Evolutionary conservation across 2,113 vertebrate genomes (phyloP).

Genomic region (Odobenus rosmarus): DNA sequence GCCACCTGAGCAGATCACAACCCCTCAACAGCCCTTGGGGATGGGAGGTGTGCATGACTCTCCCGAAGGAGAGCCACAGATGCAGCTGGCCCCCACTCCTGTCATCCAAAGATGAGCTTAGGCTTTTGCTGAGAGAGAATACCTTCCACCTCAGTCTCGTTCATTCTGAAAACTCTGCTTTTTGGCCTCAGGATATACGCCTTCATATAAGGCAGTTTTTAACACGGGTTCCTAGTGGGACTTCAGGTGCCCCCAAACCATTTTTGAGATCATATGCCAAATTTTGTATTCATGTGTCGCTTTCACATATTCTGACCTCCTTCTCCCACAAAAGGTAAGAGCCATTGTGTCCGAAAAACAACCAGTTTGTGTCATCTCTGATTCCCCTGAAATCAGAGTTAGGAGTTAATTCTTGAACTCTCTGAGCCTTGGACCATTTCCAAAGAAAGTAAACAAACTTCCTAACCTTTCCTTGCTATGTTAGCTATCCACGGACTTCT

Average conservation of each 20-base stretch:
- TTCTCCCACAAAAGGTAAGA: not conserved
- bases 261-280: not conserved
- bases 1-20: not conserved
- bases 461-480: not conserved
- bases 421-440: not conserved
- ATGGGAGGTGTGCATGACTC: not conserved
- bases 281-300: not conserved
- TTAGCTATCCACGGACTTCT: not conserved
- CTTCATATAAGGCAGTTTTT: not conserved
- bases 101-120: not conserved
- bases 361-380: not conserved
- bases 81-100: not conserved
- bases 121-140: not conserved
- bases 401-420: not conserved
- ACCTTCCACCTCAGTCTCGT: not conserved
- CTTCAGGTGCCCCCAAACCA: not conserved
- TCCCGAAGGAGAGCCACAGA: not conserved
- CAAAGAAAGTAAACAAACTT: not conserved
- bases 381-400: conserved; percentile 3
- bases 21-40: not conserved
- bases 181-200: not conserved
- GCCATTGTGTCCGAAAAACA: not conserved
- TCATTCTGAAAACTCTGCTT: not conserved
- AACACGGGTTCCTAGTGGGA: not conserved
- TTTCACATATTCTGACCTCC: not conserved